These are phyloP conservation scores for Channa maculata DNA, from an alignment of 2,113 vertebrate genomes.

Conservation along the genomic window DNA sequence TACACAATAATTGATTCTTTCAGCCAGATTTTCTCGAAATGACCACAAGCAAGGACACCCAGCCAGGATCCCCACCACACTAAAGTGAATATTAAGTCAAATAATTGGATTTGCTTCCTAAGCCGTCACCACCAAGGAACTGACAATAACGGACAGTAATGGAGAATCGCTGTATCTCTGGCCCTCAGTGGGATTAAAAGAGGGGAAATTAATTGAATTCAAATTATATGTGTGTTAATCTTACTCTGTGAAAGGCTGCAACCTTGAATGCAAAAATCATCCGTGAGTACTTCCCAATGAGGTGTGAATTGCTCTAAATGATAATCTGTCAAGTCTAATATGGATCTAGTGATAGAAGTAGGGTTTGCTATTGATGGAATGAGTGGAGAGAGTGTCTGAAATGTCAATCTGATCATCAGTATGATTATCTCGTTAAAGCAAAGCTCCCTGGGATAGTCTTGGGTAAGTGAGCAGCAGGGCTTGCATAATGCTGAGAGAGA, in stretches of 20 bases:
- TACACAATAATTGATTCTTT: conserved; percentile 52
- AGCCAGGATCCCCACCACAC: conserved; percentile 46
- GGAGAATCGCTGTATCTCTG: conserved; percentile 70
- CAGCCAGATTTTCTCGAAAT: conserved; percentile 49
- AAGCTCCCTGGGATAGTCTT: conserved; percentile 66
- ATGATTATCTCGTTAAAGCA: conserved; percentile 74
- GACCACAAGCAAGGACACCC: conserved; percentile 64
- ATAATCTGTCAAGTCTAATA: conserved; percentile 77
- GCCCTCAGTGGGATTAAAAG: conserved; percentile 67
- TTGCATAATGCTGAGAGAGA: conserved; percentile 70
- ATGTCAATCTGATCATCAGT: conserved; percentile 75
- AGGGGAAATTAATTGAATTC: conserved; percentile 74
- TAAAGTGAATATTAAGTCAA: conserved; percentile 77
- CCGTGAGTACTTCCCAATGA: conserved; percentile 67
- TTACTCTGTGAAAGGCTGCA: conserved; percentile 58
- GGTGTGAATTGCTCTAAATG: conserved; percentile 75
- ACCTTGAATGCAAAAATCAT: conserved; percentile 65
- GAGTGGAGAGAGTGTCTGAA: conserved; percentile 74
- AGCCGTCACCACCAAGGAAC: conserved; percentile 62
- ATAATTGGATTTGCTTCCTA: conserved; percentile 79
- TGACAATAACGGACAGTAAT: conserved; percentile 61
- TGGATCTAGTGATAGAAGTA: conserved; percentile 66
- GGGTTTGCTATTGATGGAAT: conserved; percentile 64
- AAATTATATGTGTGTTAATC: conserved; percentile 77
- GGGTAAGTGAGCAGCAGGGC: conserved; percentile 72